Evolutionary conservation across 2,888 invertebrate genomes (phyloP), one percentile per base, ranked within the genome.

Genomic region (Rapana venosa): DNA sequence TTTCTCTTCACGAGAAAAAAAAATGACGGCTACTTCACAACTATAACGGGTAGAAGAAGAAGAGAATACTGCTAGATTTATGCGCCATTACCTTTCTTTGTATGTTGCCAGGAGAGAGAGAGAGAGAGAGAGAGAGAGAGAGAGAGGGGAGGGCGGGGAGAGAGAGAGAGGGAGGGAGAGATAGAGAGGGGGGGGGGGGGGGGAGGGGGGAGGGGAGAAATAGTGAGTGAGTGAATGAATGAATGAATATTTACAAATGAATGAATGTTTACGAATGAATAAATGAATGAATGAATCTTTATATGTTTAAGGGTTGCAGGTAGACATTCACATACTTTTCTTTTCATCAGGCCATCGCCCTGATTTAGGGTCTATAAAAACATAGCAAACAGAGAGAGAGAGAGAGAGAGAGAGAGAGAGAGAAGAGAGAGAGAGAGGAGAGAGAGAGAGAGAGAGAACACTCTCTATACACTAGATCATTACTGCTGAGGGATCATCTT

Each of bases 341-440:
- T n/a, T n/a, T n/a, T n/a, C n/a, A n/a, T n/a, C n/a, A n/a, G n/a
- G n/a, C n/a, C n/a, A n/a, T n/a, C n/a, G n/a, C n/a, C n/a, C n/a
- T n/a, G n/a, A n/a, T n/a, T n/a, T n/a, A n/a, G n/a, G n/a, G n/a
- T n/a, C n/a, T n/a, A n/a, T n/a, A n/a, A n/a, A n/a, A n/a, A n/a
- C n/a, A n/a, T n/a, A n/a, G 66, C 26, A 87, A 32, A 87, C 66
- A 70, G 87, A 66, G 32, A 66, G 87, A 66, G 61, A 87, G 61
- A 70, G 87, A 87, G 32, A 87, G 87, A 83, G 83, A 35, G 17
- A 81, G 35, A 20, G 36, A 22, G 81, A 81, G 56, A 47, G 84
- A 84, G 84, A 4, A 11, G 35, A 30, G 30, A 30, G 30, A 30
- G 77, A 77, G 77, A 77, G 77, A 77, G 77, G n/a, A n/a, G n/a